Evolutionary conservation across 2,113 vertebrate species (phyloP), one percentile per base, ranked within the genome.

Genomic region (Corythornis madagascariensis): DNA sequence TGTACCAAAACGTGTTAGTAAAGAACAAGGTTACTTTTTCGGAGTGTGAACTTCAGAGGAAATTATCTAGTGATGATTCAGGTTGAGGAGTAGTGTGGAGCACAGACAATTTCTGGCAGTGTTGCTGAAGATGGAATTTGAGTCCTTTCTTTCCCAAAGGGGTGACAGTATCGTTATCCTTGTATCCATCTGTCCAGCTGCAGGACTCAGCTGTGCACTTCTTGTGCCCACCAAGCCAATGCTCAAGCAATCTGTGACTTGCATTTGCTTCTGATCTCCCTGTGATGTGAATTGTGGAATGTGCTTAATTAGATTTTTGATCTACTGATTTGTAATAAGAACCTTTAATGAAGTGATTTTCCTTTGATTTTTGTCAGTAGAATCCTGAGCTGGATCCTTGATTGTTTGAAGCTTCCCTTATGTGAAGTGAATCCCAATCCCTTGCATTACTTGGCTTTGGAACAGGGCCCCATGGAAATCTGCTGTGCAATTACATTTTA

Each of bases 11-110:
- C 72, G 71, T 1, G 14, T 85, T 91, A 72, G 92, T 95, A 95
- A 85, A 96, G 87, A 65, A 86, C 35, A n/a, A 78, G 50, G 80
- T 93, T 84, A 84, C 57, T 75, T 86, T 82, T 94, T 86, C 53
- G 43, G 61, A 82, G 26, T 21, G 19, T 66, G 70, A 92, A 85
- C 73, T 88, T 88, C 78, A 66, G 56, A 74, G 55, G n/a, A 63
- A 89, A 87, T 92, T 71, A 91, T 66, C 18, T 93, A 74, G 86
- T 85, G 70, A 53, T 88, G 21, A 48, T 73, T 82, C 81, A 50
- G 73, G 50, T 89, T 92, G 88, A 94, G 79, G 63, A 83, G 40
- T 61, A 85, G 69, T 22, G n/a, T 38, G 31, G 33, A 90, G 28
- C 28, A 38, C 47, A 78, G 69, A 24, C 26, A 50, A 25, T 76